Evolutionary conservation across 2,888 invertebrate genomes (phyloP).

Genomic region (Nymphalis urticae): DNA sequence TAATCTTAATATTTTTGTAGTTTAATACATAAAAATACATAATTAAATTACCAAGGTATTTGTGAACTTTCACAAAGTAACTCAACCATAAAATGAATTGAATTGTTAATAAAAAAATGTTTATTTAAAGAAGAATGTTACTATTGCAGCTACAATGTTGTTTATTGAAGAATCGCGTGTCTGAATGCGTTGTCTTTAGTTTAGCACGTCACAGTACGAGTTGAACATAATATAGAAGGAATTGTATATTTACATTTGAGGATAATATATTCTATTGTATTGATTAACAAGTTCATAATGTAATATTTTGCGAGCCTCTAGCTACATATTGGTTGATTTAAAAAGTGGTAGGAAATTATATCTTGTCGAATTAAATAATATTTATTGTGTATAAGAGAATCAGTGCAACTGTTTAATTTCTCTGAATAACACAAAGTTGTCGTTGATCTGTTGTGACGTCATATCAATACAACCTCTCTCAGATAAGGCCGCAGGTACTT

Average conservation of each 20-base stretch:
- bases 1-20: neutral
- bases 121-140: neutral
- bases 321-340: no score
- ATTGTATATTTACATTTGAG: neutral
- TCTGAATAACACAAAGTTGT: no score
- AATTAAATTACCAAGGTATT: neutral
- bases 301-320: no score
- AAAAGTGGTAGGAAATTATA: no score
- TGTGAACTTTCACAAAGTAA: neutral
- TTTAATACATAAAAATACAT: neutral
- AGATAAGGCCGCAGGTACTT: no score
- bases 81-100: neutral
- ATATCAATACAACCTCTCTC: no score
- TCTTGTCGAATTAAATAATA: no score
- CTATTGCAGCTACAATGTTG: slow-evolving; percentile 1
- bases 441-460: no score
- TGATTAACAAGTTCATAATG: neutral
- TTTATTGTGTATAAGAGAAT: no score
- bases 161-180: slow-evolving; percentile 13
- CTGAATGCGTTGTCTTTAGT: neutral
- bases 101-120: neutral
- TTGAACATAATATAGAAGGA: neutral
- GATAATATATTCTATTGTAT: neutral
- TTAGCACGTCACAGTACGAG: neutral
- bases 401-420: no score